Evolutionary conservation across 1,140 invertebrate species (phyloP).

Genomic region (Drosophila virilis): DNA sequence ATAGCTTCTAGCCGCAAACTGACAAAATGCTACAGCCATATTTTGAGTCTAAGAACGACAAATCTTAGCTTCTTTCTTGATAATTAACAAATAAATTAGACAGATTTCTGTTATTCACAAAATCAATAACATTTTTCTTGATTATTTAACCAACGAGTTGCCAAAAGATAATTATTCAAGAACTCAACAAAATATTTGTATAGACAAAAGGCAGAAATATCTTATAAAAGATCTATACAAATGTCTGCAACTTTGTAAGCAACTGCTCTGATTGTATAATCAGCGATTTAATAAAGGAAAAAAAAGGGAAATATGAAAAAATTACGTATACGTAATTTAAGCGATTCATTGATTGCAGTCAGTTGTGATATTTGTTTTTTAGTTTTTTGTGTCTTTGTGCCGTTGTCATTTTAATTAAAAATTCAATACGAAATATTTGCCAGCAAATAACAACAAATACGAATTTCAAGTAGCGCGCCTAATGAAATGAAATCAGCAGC

Average conservation of each 20-base stretch:
- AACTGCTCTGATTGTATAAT: slow-evolving; percentile 5
- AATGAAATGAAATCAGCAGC: slow-evolving; percentile 76
- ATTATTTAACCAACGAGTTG: too few relatives aligned
- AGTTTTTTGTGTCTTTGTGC: neutral
- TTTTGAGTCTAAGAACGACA: too few relatives aligned
- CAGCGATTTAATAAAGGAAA: neutral
- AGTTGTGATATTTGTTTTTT: slow-evolving; percentile 3
- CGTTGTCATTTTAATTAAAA: slow-evolving; percentile 41
- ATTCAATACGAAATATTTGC: slow-evolving; percentile 32
- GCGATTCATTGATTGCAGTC: slow-evolving; percentile 21
- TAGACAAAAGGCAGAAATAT: neutral
- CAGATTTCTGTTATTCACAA: too few relatives aligned
- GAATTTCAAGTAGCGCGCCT: slow-evolving; percentile 47
- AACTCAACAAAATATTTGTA: neutral
- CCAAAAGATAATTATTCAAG: too few relatives aligned
- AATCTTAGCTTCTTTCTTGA: too few relatives aligned
- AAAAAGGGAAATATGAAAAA: neutral
- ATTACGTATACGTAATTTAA: slow-evolving; percentile 21
- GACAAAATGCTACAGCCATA: too few relatives aligned
- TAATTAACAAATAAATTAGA: too few relatives aligned
- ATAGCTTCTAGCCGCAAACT: too few relatives aligned
- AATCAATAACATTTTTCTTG: too few relatives aligned
- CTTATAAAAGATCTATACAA: neutral
- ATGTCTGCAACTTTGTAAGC: slow-evolving; percentile 23
- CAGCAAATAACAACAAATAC: slow-evolving; percentile 22